Base-by-base conservation (phyloP, 2,888 invertebrate genomes). In the Lamproptera curius region DNA sequence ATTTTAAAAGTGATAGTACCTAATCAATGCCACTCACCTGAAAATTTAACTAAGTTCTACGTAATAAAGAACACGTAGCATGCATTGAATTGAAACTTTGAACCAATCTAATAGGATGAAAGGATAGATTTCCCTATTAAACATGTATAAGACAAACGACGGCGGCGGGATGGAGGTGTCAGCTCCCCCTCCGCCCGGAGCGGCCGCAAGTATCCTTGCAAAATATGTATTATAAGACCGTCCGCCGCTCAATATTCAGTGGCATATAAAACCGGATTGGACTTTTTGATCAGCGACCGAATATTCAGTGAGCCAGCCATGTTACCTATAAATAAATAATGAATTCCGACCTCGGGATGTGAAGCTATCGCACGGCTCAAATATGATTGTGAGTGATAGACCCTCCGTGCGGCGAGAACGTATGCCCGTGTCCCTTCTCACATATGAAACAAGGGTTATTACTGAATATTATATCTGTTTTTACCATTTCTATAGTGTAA, bases 221-320 rank as follows among this genome's bases (percentile, higher is more conserved):
- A 76, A 75, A 73, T 70, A 71, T 69, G 63, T 64, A 63, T 62
- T 58, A 59, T 55, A 55, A 61, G 57, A 51, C 55, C 62, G 57
- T 51, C 66, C 64, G 60, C 62, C 69, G 64, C 69, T 77, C 75
- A 75, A 72, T 79, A 82, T 82, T 80, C 80, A 80, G 72, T 72
- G 75, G 72, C 73, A 69, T 75, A 78, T 74, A 74, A 75, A 75
- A 65, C 58, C 60, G 64, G 68, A 74, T 73, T 63, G 66, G 67
- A 73, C 66, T 74, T 73, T 73, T 75, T 70, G 74, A 72, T 70
- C 68, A 66, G 67, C 62, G 62, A 62, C 64, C 68, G 60, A 63
- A 68, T 63, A 67, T 61, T 58, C 58, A 56, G 57, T 53, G 55
- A 56, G 55, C 51, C 59, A 50, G 49, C 56, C 56, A 51, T 56